Evolutionary conservation across 1,140 invertebrate genomes (phyloP), one percentile per base, ranked within the genome.

Genomic region (Globodera rostochiensis): DNA sequence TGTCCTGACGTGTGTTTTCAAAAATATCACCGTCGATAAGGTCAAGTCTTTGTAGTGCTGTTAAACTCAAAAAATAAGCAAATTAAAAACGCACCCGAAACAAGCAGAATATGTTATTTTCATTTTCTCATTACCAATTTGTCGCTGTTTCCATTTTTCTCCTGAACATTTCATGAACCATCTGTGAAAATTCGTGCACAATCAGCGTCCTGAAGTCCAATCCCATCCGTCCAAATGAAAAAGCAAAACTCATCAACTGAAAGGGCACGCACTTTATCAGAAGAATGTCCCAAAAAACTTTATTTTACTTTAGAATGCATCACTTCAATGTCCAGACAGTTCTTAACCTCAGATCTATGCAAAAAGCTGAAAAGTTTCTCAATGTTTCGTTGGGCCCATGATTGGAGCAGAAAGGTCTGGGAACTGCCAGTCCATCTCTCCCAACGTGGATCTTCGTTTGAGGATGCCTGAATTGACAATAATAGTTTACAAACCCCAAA

Each of bases 201-300:
- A 89, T 80, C 57, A 90, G 53, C 57, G 80, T 53, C 9, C 89
- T 84, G 70, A 90, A 89, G 75, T 89, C 88, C 19, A 89, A 73
- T 19, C 89, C 89, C 87, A 89, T 90, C 49, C 88, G 79, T 25
- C 88, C 89, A 76, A 89, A 89, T n/a, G 89, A 86, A 64, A 80
- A 85, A 6, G 85, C 89, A 70, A 88, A 88, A 15, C 82, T 84
- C 89, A 89, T 90, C 8, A 89, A 73, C 67, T 90, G 83, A 45
- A 69, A 36, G 21, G 3, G 19, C 11, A 71, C 25, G 25, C 69
- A 47, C 36, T 45, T 64, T 64, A 13, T 13, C 50, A 53, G 15
- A 36, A 6, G 49, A 2, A 13, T 25, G 6, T 6, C 45, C 66
- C 36, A 25, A 69, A 69, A 19, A n/a, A 46, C 13, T 45, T 47